Base-by-base conservation (phyloP, 2,888 invertebrate species). In the Cheilosia variabilis region DNA sequence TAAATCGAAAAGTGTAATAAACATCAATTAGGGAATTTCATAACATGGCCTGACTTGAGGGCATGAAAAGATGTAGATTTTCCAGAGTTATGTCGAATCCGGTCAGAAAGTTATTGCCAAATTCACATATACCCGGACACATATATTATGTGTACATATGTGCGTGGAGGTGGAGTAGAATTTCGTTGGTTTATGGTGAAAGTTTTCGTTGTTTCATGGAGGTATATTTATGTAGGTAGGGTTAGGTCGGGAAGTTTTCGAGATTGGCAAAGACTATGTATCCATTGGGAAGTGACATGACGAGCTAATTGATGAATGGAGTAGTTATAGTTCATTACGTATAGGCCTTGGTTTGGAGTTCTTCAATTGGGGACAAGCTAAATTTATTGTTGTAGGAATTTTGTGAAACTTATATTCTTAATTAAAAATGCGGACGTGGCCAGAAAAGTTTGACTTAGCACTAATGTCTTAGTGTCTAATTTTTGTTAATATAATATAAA, bases 1-100 rank as follows among this genome's bases (percentile, higher is more conserved):
- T 78, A 73, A 78, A 83, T 83, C 83, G 83, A 83, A 84, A 84
- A 84, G 84, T 84, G 84, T 84, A 84, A 84, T 84, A 84, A 84
- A 84, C 84, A 84, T 84, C 84, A 84, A 84, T 84, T 84, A 84
- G 77, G 79, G 75, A 79, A 69, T 84, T 84, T 80, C 84, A 79
- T 84, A 84, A 84, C 79, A 84, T 63, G 60, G 53, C 75, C 63
- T 75, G 79, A 65, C 84, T 79, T 79, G 22, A 52, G 78, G 83
- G 55, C 62, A 78, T 73, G 68, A 77, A 82, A 82, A 82, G 82
- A 82, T 77, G 77, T 82, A 82, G 77, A 77, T 77, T 82, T 76
- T 53, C 62, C 63, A 66, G 82, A 82, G 77, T 72, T 76, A 60
- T 71, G 69, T 45, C 60, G 81, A 71, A 82, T 82, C 71, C 76